These are phyloP conservation scores for Butorides virescens DNA, from an alignment of 2,113 vertebrate species.

Conservation along the genomic window DNA sequence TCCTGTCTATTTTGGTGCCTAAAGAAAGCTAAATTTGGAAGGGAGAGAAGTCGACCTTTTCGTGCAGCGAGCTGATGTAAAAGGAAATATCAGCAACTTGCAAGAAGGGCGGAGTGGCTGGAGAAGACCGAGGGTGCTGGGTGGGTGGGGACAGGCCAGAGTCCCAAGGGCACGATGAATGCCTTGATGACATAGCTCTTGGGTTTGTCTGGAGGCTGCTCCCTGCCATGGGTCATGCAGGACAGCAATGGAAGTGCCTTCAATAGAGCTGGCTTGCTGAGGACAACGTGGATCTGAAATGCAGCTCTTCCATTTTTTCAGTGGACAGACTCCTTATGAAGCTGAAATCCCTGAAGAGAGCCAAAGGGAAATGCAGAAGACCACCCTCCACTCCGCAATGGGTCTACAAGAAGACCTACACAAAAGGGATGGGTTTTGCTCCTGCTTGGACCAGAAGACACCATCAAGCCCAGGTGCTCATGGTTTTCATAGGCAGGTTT, in stretches of 20 bases:
- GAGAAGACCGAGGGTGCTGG: not conserved
- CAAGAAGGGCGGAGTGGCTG: not conserved
- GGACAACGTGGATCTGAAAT: not conserved
- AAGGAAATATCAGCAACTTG: conserved; percentile 4
- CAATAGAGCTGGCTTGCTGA: not conserved
- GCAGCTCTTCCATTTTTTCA: not conserved
- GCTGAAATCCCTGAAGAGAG: not conserved
- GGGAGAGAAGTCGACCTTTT: not conserved
- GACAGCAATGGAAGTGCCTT: not conserved
- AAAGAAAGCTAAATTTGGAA: conserved; percentile 44
- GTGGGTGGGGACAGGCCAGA: not conserved
- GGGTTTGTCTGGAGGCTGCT: not conserved
- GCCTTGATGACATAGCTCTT: not conserved
- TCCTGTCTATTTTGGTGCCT: conserved; percentile 22
- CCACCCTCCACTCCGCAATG: not conserved
- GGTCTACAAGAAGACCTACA: not conserved
- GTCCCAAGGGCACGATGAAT: not conserved
- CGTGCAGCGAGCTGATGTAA: not conserved
- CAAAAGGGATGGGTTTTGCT: not conserved
- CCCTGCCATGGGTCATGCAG: rapidly evolving
- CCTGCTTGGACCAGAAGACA: not conserved
- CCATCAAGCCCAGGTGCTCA: not conserved
- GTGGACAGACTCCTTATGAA: not conserved
- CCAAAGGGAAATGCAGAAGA: not conserved
- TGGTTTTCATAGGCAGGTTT: not conserved